Evolutionary conservation across 2,113 vertebrate genomes (phyloP).

Genomic region (Tupaia chinensis): DNA sequence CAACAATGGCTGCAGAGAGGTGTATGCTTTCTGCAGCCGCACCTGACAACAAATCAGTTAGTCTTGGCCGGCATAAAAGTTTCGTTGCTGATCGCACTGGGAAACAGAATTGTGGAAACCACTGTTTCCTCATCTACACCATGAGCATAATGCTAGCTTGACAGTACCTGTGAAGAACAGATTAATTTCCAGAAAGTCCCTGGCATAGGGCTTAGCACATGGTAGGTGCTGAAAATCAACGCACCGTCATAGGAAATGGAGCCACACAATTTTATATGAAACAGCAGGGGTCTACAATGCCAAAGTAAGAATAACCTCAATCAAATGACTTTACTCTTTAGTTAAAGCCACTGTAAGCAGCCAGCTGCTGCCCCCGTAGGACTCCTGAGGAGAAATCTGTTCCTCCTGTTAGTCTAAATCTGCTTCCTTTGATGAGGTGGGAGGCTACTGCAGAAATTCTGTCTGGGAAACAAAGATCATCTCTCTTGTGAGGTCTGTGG

Average conservation of each 20-base stretch:
- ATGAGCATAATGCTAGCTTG: not conserved
- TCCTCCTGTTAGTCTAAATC: not conserved
- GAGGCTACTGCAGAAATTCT: not conserved
- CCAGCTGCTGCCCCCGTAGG: not conserved
- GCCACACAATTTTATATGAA: not conserved
- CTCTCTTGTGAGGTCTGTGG: not conserved
- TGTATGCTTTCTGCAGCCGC: not conserved
- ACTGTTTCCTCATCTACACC: not conserved
- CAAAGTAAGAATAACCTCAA: not conserved
- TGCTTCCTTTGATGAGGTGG: not conserved
- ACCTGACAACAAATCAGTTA: not conserved
- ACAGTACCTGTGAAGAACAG: not conserved
- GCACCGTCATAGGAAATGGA: not conserved
- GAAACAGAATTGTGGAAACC: not conserved
- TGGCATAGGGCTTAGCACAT: not conserved
- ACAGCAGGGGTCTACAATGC: not conserved
- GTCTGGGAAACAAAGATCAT: not conserved
- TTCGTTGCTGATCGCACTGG: not conserved
- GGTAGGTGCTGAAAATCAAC: not conserved
- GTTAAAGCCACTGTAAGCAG: not conserved
- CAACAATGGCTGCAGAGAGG: not conserved
- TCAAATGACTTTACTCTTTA: not conserved
- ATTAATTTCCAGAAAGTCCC: not conserved
- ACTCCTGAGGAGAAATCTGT: not conserved
- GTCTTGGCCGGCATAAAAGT: not conserved